Percentiles rank a stretch among this genome's conserved stretches.
phyloP scores from a whole-genome alignment of 2,888 invertebrate species.

The Platycnemis pennipes region DNA sequence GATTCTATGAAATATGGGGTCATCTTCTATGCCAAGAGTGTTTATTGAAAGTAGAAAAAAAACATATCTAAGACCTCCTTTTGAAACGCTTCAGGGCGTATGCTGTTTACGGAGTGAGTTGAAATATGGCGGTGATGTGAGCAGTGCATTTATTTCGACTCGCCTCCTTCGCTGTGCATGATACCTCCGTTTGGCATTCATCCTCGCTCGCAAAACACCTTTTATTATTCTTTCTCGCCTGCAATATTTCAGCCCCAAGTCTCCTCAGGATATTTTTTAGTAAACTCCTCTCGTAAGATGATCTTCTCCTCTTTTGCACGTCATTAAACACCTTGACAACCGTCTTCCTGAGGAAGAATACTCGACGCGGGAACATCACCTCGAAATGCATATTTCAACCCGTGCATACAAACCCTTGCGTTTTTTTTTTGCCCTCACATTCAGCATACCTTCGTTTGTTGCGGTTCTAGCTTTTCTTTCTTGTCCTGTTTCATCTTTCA shows the following conservation, averaged over 20 bases:
- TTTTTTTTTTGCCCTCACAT: background rate
- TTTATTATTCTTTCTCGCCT: background rate
- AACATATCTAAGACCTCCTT: background rate
- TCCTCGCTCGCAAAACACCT: background rate
- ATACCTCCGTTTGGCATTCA: background rate
- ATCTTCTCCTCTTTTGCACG: background rate
- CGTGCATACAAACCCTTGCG: background rate
- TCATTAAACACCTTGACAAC: constrained; percentile 22
- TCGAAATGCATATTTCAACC: background rate
- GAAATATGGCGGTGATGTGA: background rate
- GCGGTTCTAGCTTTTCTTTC: background rate
- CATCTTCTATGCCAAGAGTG: no score
- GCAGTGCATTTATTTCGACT: background rate
- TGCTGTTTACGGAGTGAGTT: background rate
- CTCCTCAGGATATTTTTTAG: background rate
- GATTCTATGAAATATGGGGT: no score
- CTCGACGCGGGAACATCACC: background rate
- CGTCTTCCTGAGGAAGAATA: background rate
- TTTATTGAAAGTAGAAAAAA: no score
- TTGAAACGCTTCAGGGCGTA: background rate
- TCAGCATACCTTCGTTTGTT: background rate
- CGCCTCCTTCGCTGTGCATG: background rate
- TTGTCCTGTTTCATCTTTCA: background rate
- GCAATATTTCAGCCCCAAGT: background rate
- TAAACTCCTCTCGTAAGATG: background rate